Conservation (phyloP, 2,797 vertebrate genomes). For the Muscicapa comitata region DNA sequence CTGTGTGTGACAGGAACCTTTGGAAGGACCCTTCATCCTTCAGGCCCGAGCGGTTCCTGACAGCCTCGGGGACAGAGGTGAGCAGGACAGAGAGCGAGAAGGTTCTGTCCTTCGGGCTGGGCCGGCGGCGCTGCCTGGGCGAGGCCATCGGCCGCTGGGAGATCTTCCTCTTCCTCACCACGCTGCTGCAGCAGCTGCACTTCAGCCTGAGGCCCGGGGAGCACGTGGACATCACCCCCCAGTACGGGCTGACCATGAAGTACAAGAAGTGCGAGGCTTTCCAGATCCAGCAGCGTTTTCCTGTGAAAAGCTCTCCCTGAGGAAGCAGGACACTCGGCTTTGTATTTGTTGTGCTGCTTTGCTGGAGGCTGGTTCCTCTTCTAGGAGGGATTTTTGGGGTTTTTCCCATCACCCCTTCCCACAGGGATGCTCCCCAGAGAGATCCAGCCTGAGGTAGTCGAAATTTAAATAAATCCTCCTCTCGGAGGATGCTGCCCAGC, state of each 20-base stretch:
- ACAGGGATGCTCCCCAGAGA: accelerated
- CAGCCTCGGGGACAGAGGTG: slow-evolving; percentile 64
- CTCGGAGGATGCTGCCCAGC: background rate
- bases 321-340: background rate
- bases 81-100: slow-evolving; percentile 80
- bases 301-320: background rate
- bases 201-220: slow-evolving; percentile 74
- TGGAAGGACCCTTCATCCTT: slow-evolving; percentile 89
- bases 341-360: background rate
- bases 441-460: background rate
- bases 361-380: background rate
- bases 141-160: slow-evolving; percentile 87
- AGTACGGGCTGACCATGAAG: slow-evolving; percentile 90
- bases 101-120: slow-evolving; percentile 85
- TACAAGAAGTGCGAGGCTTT: slow-evolving; percentile 80
- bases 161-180: slow-evolving; percentile 89
- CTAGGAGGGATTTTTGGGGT: background rate
- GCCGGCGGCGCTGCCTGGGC: slow-evolving; percentile 87
- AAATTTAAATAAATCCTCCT: background rate
- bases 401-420: background rate
- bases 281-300: slow-evolving; percentile 63
- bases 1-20: slow-evolving; percentile 68
- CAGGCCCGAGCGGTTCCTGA: slow-evolving; percentile 87
- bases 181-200: slow-evolving; percentile 83
- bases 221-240: slow-evolving; percentile 83